These are phyloP conservation scores for Muscicapa comitata DNA, from an alignment of 2,797 vertebrate genomes.

Conservation along the genomic window DNA sequence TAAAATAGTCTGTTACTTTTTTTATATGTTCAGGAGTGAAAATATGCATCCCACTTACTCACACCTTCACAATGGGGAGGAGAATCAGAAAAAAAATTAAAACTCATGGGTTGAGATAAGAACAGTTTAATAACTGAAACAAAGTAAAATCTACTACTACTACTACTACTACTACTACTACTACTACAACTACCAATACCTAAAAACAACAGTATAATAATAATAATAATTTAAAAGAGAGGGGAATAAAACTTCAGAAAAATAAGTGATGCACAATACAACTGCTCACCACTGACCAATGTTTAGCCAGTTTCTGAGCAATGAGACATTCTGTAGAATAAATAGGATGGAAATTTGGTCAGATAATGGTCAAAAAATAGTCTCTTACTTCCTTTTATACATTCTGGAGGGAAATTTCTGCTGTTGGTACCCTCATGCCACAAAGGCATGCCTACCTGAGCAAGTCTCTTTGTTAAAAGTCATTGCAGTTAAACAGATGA, in stretches of 20 bases:
- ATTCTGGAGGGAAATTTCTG: neutral
- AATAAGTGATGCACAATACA: neutral
- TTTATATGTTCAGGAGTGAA: neutral
- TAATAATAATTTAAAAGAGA: neutral
- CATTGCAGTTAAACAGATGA: neutral
- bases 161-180: neutral
- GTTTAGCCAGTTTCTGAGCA: neutral
- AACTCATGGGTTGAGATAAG: neutral
- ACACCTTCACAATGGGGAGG: neutral
- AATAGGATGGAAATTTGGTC: neutral
- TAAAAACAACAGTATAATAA: neutral
- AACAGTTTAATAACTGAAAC: neutral
- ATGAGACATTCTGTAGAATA: neutral
- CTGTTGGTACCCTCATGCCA: neutral
- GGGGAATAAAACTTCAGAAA: neutral
- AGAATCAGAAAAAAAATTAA: neutral
- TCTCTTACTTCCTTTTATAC: neutral
- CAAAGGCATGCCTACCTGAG: neutral
- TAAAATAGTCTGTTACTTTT: neutral
- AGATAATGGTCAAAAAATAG: neutral
- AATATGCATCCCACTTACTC: neutral
- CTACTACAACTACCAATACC: neutral
- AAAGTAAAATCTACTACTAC: neutral
- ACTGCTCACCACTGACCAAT: neutral
- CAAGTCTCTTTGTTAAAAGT: neutral